Conservation (phyloP, 2,888 invertebrate genomes). For the Andrena fulva region DNA sequence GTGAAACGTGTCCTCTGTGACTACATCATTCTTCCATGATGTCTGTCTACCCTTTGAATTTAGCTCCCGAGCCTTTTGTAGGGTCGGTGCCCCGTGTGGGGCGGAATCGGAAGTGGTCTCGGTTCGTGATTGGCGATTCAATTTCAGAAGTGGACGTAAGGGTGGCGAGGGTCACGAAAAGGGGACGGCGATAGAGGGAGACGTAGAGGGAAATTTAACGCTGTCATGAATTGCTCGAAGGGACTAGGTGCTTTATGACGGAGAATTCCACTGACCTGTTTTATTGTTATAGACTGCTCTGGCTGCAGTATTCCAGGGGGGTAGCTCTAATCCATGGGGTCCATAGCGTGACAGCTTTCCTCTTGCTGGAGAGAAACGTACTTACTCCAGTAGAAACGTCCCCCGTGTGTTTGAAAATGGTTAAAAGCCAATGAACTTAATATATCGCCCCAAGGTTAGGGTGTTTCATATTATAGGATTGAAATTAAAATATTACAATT, state of each 20-base stretch:
- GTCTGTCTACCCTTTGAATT: neutral
- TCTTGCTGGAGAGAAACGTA: neutral
- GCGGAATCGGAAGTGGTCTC: conserved; percentile 8
- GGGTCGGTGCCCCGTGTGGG: neutral
- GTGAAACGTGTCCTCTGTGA: too few relatives aligned
- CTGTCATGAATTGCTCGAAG: neutral
- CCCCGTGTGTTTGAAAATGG: too few relatives aligned
- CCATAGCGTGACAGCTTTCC: neutral
- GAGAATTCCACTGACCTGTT: conserved; percentile 4
- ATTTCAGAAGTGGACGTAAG: conserved; percentile 2
- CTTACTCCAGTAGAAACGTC: neutral
- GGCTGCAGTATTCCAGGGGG: neutral
- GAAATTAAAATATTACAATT: too few relatives aligned
- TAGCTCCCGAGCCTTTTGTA: neutral
- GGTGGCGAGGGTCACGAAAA: neutral
- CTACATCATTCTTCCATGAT: too few relatives aligned
- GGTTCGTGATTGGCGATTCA: neutral
- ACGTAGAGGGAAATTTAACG: conserved; percentile 4
- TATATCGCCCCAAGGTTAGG: too few relatives aligned
- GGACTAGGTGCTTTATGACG: neutral
- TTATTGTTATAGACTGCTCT: neutral
- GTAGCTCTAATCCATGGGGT: neutral
- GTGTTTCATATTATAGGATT: too few relatives aligned
- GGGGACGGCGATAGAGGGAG: neutral
- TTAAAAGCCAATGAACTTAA: too few relatives aligned